Conservation (phyloP, 37 sponge, comb jelly and placozoan species). For the Chondrosia reniformis region DNA sequence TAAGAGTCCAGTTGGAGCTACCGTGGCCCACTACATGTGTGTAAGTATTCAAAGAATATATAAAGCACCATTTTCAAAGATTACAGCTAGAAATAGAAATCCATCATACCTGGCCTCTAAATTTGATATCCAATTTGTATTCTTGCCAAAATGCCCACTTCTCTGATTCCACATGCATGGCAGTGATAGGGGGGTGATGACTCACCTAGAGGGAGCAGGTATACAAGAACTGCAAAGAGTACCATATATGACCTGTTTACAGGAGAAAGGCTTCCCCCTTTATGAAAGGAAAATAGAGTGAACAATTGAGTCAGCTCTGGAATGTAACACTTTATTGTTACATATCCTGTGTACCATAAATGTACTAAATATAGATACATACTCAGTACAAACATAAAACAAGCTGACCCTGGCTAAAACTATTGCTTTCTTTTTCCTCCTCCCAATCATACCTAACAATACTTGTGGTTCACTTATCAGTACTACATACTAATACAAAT, state of each 20-base stretch:
- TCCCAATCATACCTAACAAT: too few species aligned
- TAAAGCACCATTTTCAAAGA: not conserved
- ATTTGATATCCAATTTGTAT: conserved; percentile 87
- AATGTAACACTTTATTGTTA: not conserved
- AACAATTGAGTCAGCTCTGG: not conserved
- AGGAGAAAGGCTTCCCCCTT: too few species aligned
- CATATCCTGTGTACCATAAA: not conserved
- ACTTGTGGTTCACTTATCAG: too few species aligned
- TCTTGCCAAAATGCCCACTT: conserved; percentile 94
- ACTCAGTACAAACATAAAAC: too few species aligned
- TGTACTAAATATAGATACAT: too few species aligned
- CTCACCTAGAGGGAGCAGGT: conserved; percentile 48
- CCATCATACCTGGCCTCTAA: conserved; percentile 73
- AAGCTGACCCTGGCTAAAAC: too few species aligned
- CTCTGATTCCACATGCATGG: conserved; percentile 73
- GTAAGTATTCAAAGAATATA: not conserved
- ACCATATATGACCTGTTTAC: not conserved
- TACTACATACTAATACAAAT: too few species aligned
- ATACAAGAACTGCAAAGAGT: not conserved
- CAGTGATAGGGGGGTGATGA: conserved; percentile 94
- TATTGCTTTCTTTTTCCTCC: too few species aligned
- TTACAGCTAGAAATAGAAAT: not conserved
- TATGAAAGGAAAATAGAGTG: too few species aligned
- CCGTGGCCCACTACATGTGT: conserved; percentile 44
- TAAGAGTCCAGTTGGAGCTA: conserved; percentile 81